These are phyloP conservation scores for Chironomus striatipennis DNA, from an alignment of 1,140 invertebrate species.

Conservation along the genomic window DNA sequence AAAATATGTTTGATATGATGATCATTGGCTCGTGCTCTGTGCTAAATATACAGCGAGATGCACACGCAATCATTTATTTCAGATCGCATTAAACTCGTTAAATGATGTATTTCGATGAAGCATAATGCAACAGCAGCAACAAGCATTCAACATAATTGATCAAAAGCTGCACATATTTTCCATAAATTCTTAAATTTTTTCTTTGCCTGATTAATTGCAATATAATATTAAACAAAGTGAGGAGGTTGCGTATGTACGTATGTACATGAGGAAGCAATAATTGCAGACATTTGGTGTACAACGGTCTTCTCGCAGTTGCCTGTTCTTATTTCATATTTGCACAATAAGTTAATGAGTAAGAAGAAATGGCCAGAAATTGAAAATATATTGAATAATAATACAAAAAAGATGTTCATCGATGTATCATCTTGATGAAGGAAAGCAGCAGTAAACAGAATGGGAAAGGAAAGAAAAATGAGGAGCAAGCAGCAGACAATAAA, in stretches of 20 bases:
- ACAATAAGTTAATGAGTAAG: neutral
- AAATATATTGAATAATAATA: too few species aligned
- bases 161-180: constrained; percentile 18
- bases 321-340: neutral
- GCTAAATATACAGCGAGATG: neutral
- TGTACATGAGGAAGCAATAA: neutral
- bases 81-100: too few species aligned
- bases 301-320: neutral
- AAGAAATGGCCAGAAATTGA: too few species aligned
- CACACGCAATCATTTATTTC: too few species aligned
- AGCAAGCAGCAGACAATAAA: too few species aligned
- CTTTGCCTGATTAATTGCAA: constrained; percentile 13
- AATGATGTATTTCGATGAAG: neutral
- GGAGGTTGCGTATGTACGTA: neutral
- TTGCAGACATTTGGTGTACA: neutral
- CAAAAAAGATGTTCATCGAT: too few species aligned
- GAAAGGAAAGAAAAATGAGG: neutral
- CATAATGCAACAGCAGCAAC: neutral
- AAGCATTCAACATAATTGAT: neutral
- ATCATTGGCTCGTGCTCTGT: neutral
- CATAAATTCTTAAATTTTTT: neutral
- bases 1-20: neutral
- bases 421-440: neutral
- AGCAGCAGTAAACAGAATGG: neutral
- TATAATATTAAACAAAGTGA: neutral